Base-by-base conservation (phyloP, 2,113 vertebrate species). In the Oreocharis arfaki region DNA sequence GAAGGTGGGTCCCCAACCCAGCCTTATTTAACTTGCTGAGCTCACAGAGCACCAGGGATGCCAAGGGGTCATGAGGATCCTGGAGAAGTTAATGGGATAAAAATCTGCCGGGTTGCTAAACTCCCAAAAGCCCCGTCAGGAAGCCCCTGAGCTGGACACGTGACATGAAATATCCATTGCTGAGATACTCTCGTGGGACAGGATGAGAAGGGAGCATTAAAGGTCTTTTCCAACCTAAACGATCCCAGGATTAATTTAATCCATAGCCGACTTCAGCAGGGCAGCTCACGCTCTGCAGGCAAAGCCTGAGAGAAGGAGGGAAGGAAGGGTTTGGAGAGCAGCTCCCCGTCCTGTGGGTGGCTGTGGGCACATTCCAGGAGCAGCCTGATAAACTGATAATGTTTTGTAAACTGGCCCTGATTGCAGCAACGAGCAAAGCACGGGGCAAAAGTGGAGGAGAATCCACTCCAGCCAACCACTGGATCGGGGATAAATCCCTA, bases 1-100 rank as follows among this genome's bases (percentile, higher is more conserved):
- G 42, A 8, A 71, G 24, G 10, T n/a, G 57, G 8, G 9, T 16
- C 37, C 39, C 18, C 53, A 80, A 41, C 39, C 9, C 6, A 1
- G 16, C 22, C 0, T 0, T 17, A 0, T 76, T n/a, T 18, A 20
- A 61, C 6, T 57, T n/a, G 13, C 52, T 71, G 56, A 80, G 61
- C 42, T 67, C 47, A 13, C 42, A 23, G 68, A 41, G 26, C 0
- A 2, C 41, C 8, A 23, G 39, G 61, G 63, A 41, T 68, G 19
- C 49, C 4, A 2, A 2, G 11, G 32, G 47, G 26, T 47, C 2
- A 0, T 21, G 59, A 64, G 33, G 35, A 15, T 3, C 9, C 23
- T 4, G 27, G 35, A 32, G 53, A 44, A 46, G 10, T 11, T 85
- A 4, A 28, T 3, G 35, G 65, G 15, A 19, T 22, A 41, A 19